Conservation (phyloP, 37 sponge, comb jelly and placozoan genomes). For the Aphrocallistes beatrix region DNA sequence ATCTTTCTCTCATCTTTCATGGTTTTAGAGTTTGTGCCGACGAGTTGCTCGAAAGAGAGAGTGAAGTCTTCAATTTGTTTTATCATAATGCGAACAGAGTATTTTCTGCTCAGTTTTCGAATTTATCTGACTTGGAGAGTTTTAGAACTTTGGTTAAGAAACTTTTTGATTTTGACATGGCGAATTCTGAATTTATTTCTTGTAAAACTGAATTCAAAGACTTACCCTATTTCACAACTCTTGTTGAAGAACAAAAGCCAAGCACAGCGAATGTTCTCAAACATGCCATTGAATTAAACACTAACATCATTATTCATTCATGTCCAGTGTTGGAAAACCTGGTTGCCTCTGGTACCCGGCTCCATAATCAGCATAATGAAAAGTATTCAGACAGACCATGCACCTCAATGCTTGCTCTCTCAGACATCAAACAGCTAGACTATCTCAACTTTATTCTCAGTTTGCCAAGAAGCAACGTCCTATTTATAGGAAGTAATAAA, state of each 20-base stretch:
- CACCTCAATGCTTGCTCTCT: background rate
- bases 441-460: background rate
- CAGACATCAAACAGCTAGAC: background rate
- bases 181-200: background rate
- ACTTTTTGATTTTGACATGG: background rate
- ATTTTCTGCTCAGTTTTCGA: background rate
- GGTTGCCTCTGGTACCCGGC: background rate
- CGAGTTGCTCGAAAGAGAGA: background rate
- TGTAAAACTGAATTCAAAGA: background rate
- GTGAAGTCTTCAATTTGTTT: background rate
- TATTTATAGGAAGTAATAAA: background rate
- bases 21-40: constrained; percentile 10
- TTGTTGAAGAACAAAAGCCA: constrained; percentile 13
- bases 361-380: background rate
- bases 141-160: background rate
- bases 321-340: background rate
- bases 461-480: background rate
- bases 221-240: background rate
- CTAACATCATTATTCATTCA: background rate
- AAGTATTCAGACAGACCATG: background rate
- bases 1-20: background rate
- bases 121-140: background rate
- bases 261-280: background rate
- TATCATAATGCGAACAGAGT: background rate
- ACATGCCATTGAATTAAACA: background rate